phyloP scores from a whole-genome alignment of 2,888 invertebrate species.

The Dexiosoma caninum region DNA sequence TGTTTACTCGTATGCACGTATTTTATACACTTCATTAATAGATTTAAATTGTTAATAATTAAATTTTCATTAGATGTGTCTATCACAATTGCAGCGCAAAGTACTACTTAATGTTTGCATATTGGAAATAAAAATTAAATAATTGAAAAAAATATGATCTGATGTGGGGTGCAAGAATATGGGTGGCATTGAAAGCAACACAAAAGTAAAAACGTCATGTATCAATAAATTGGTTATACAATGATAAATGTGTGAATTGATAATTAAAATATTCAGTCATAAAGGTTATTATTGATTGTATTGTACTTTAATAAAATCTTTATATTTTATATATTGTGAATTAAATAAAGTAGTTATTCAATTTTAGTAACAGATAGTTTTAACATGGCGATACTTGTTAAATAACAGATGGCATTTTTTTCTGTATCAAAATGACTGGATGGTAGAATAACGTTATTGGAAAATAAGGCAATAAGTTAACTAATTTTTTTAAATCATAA shows the following conservation, averaged over 20 bases:
- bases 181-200: not conserved
- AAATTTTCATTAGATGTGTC: slow-evolving; percentile 57
- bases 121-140: slow-evolving; percentile 34
- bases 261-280: slow-evolving; percentile 22
- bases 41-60: slow-evolving; percentile 53
- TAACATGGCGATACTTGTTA: not conserved
- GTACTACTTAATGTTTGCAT: slow-evolving; percentile 50
- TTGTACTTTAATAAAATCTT: not conserved
- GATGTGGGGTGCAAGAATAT: slow-evolving; percentile 22
- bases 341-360: not conserved
- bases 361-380: not conserved
- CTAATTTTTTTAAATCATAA: too few species aligned
- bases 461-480: too few species aligned
- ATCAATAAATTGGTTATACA: slow-evolving; percentile 36
- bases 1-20: too few species aligned
- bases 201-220: slow-evolving; percentile 16
- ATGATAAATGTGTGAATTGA: slow-evolving; percentile 40
- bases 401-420: too few species aligned
- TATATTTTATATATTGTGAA: too few species aligned
- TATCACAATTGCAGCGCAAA: slow-evolving; percentile 48
- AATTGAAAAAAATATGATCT: not conserved
- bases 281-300: slow-evolving; percentile 11
- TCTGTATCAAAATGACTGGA: too few species aligned
- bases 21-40: slow-evolving; percentile 22
- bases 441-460: too few species aligned